phyloP scores from a whole-genome alignment of 2,113 vertebrate genomes.

The Cervus canadensis region DNA sequence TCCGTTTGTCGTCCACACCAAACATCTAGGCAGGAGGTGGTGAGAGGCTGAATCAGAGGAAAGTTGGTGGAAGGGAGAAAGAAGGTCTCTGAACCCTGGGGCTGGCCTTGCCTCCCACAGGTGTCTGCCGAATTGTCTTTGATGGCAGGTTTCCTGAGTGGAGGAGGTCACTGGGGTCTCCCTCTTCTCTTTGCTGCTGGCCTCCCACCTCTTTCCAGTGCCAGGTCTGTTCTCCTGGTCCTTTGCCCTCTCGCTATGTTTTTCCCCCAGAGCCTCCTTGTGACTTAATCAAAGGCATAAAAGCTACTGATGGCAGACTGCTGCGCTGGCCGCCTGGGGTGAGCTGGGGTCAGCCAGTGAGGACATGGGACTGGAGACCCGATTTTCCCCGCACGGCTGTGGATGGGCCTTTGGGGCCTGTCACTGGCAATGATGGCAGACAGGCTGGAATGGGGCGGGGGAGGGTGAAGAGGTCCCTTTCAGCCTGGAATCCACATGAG shows the following conservation, averaged over 20 bases:
- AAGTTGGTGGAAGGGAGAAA: background rate
- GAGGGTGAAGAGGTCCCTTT: background rate
- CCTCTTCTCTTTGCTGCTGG: background rate
- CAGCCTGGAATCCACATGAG: background rate
- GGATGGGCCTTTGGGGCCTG: background rate
- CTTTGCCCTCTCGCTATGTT: background rate
- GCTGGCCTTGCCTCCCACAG: fast-evolving
- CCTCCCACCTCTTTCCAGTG: background rate
- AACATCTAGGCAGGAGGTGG: background rate
- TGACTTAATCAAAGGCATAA: background rate
- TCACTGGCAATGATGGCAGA: background rate
- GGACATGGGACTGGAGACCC: background rate
- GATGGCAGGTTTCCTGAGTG: background rate
- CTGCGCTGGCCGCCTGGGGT: background rate
- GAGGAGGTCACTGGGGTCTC: background rate
- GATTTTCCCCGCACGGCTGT: background rate
- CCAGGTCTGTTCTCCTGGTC: background rate
- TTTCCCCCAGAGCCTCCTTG: background rate
- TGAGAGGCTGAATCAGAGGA: background rate
- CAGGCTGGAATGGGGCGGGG: background rate
- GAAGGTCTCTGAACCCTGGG: background rate
- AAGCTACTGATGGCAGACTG: background rate
- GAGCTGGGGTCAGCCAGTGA: background rate
- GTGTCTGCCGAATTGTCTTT: background rate
- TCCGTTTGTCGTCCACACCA: background rate